Base-by-base conservation (phyloP, 2,888 invertebrate genomes). In the Harpagoxenus sublaevis region DNA sequence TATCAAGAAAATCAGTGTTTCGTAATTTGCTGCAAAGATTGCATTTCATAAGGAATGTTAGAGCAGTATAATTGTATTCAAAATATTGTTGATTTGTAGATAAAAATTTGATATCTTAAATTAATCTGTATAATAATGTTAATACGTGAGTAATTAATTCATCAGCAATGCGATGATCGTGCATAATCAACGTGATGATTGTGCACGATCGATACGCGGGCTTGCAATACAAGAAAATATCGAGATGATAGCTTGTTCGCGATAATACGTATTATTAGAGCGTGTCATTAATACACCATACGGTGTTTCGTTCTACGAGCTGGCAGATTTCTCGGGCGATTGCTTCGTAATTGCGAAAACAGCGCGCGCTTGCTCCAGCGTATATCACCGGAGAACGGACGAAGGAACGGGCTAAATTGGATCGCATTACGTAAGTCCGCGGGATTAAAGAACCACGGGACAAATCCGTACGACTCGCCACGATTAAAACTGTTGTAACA, bases 371-470 rank as follows among this genome's bases (percentile, higher is more conserved):
- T 63, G 74, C 39, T 65, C 70, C 35, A 48, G 31, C 51, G 42
- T 83, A 77, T 83, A 86, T 83, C 84, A 83, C 82, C 84, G 87
- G 86, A 85, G 85, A 87, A 88, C 81, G 85, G 83, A 85, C 74
- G 73, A 89, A 86, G 81, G 84, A 85, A 88, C 63, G 86, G 53
- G 85, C 86, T 91, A 91, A 91, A 91, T 91, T 91, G 88, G 90
- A 91, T 91, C 84, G 84, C 66, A 84, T 91, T 91, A 91, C 88
- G 88, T 91, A 91, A 91, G 87, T 81, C 68, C 74, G 81, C 82
- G 71, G 75, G 90, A 91, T 91, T 91, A 89, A 91, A 90, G 91
- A 90, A 91, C 86, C 83, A 75, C 89, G 74, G 84, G 89, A 89
- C 89, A 91, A 91, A 91, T 90, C 90, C 86, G 88, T 91, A 87